phyloP scores from a whole-genome alignment of 2,113 vertebrate species.

The Rhodinocichla rosea region DNA sequence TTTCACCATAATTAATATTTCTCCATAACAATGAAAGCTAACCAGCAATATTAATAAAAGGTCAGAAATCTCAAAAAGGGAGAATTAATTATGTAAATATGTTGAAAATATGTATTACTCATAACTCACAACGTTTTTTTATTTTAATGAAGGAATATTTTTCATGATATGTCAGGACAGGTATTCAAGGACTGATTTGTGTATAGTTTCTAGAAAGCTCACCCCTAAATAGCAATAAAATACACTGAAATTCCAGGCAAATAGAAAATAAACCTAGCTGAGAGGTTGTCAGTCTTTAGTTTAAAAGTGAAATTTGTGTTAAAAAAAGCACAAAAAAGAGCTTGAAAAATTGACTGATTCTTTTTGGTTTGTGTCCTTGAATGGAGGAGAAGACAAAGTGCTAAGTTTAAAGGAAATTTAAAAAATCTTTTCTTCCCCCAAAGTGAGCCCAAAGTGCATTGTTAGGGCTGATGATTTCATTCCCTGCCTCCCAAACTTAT shows the following conservation, averaged over 20 bases:
- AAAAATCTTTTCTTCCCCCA: background rate
- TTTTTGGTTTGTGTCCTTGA: background rate
- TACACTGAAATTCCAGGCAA: background rate
- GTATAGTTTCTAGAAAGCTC: background rate
- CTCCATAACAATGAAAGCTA: background rate
- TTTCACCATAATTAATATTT: background rate
- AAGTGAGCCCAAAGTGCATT: background rate
- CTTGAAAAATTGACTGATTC: background rate
- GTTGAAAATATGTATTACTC: background rate
- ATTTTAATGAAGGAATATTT: background rate
- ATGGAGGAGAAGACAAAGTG: background rate
- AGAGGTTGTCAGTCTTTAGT: background rate
- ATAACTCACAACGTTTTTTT: background rate
- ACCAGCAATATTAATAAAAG: background rate
- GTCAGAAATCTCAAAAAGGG: background rate
- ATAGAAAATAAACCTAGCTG: background rate
- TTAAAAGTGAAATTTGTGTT: constrained; percentile 3
- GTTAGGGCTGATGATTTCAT: background rate
- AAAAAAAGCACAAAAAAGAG: background rate
- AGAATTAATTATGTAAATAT: background rate
- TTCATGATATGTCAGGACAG: background rate
- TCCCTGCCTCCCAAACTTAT: background rate
- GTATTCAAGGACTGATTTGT: background rate
- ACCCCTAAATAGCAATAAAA: background rate
- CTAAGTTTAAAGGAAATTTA: background rate